Evolutionary conservation across 2,797 vertebrate genomes (phyloP).

Genomic region (Microhierax caerulescens): DNA sequence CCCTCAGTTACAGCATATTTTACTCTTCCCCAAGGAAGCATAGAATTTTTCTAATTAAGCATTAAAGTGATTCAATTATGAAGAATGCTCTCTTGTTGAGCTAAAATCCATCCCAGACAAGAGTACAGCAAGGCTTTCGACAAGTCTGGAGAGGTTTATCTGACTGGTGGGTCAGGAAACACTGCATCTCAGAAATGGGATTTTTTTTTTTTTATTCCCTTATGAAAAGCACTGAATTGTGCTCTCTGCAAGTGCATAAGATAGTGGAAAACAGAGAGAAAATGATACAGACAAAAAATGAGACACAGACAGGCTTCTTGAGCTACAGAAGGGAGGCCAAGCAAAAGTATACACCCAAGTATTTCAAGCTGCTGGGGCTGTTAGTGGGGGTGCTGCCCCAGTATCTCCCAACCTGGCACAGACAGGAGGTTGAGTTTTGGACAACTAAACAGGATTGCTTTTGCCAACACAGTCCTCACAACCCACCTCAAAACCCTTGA

Average conservation of each 20-base stretch:
- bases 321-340: neutral
- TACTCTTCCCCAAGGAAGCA: slow-evolving; percentile 30
- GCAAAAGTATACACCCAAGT: neutral
- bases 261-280: neutral
- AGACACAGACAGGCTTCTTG: neutral
- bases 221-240: neutral
- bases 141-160: neutral
- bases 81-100: slow-evolving; percentile 23
- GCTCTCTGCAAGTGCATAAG: neutral
- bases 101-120: neutral
- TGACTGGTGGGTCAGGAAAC: neutral
- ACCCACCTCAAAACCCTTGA: neutral
- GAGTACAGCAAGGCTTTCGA: neutral
- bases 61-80: slow-evolving; percentile 58
- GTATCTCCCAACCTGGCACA: rapidly evolving
- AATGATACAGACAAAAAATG: neutral
- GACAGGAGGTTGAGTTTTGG: neutral
- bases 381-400: neutral
- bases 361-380: neutral
- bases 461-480: neutral
- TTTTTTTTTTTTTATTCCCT: neutral
- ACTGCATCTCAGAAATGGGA: neutral
- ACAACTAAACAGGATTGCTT: neutral
- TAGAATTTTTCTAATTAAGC: slow-evolving; percentile 56
- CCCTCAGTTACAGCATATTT: neutral